Percentiles rank a stretch among this genome's conserved stretches.
Evolutionary conservation across 2,888 invertebrate genomes (phyloP).

Genomic region (Isoperla grammatica): DNA sequence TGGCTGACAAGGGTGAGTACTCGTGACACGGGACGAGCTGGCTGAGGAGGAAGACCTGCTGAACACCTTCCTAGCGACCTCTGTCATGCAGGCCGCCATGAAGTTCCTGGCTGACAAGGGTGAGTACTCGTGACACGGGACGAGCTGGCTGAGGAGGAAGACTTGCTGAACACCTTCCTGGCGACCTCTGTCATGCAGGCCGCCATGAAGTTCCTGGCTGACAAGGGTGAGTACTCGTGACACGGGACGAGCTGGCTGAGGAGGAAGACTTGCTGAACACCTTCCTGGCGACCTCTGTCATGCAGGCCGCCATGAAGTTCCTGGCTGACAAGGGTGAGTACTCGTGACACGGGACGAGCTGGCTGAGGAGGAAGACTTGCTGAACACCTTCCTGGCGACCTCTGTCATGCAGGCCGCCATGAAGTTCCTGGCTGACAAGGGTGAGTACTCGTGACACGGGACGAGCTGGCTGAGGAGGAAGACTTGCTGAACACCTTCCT

Average conservation of each 20-base stretch:
- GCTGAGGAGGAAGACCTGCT: conserved; percentile 73
- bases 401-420: conserved; percentile 66
- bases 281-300: conserved; percentile 68
- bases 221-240: conserved; percentile 55
- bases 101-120: conserved; percentile 58
- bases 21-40: conserved; percentile 53
- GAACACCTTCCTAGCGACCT: conserved; percentile 67
- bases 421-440: conserved; percentile 57
- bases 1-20: conserved; percentile 50
- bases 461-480: conserved; percentile 59
- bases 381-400: conserved; percentile 72
- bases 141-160: conserved; percentile 61
- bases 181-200: conserved; percentile 68
- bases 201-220: conserved; percentile 59
- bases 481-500: conserved; percentile 72
- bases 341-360: conserved; percentile 53
- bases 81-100: conserved; percentile 67
- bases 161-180: conserved; percentile 71
- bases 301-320: conserved; percentile 65
- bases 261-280: conserved; percentile 74
- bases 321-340: conserved; percentile 51
- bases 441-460: conserved; percentile 55
- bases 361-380: conserved; percentile 68
- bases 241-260: conserved; percentile 54
- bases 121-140: conserved; percentile 53